Conservation (phyloP, 1,140 invertebrate genomes). For the Dinoponera quadriceps region DNA sequence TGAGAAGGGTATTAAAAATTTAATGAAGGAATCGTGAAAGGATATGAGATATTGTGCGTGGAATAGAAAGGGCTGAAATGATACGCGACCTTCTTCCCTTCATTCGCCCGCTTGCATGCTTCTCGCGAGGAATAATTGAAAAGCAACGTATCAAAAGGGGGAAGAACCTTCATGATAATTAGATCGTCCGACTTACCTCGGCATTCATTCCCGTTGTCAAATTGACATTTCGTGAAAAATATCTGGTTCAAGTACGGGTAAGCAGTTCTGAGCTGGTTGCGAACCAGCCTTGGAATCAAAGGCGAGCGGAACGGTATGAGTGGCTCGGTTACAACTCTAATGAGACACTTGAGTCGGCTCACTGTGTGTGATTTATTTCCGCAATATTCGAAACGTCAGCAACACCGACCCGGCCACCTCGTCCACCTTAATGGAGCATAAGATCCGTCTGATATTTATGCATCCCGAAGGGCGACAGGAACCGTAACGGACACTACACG, state of each 20-base stretch:
- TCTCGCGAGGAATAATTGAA: neutral
- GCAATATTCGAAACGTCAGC: constrained; percentile 50
- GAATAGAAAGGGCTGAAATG: neutral
- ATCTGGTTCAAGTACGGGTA: constrained; percentile 24
- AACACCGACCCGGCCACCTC: neutral
- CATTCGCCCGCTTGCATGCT: neutral
- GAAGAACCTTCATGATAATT: constrained; percentile 7
- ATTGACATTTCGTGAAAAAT: constrained; percentile 17
- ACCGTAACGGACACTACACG: neutral
- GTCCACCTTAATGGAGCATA: constrained; percentile 9
- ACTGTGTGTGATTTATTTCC: constrained; percentile 43
- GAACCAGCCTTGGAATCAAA: constrained; percentile 17
- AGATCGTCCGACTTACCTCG: constrained; percentile 1
- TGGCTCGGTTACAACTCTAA: constrained; percentile 45
- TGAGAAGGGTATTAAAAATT: constrained; percentile 26
- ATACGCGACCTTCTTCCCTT: constrained; percentile 1
- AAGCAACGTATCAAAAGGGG: neutral
- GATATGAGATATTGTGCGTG: neutral
- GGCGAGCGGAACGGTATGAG: neutral
- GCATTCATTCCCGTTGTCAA: constrained; percentile 12
- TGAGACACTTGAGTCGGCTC: constrained; percentile 22
- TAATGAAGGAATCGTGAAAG: neutral
- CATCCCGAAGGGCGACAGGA: neutral
- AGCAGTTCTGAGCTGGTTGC: neutral
- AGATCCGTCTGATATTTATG: constrained; percentile 15